Evolutionary conservation across 2,888 invertebrate genomes (phyloP).

Genomic region (Papilio demoleus): DNA sequence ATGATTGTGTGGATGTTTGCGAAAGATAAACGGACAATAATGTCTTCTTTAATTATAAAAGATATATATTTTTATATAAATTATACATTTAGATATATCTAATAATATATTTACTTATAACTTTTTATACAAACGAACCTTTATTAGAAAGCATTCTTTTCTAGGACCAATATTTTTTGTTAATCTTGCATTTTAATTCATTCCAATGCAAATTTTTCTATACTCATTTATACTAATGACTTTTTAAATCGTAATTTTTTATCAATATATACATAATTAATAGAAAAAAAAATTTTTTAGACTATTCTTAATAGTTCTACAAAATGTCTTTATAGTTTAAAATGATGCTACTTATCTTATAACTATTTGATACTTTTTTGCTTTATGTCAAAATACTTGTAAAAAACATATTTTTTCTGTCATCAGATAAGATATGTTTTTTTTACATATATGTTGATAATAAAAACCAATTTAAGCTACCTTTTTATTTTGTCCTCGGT

Average conservation of each 20-base stretch:
- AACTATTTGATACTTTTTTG: too few relatives aligned
- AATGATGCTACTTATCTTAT: constrained; percentile 1
- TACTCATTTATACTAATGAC: not conserved
- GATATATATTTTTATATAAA: constrained; percentile 39
- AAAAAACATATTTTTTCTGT: not conserved
- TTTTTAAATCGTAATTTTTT: constrained; percentile 7
- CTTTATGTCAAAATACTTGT: not conserved
- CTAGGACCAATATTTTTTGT: constrained; percentile 35
- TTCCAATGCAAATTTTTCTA: constrained; percentile 42
- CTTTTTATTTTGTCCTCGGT: not conserved
- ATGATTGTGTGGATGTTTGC: not conserved
- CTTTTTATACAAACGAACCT: constrained; percentile 22
- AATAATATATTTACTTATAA: constrained; percentile 24
- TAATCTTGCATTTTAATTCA: constrained; percentile 42
- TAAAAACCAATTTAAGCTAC: too few relatives aligned
- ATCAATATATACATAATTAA: not conserved
- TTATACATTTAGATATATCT: constrained; percentile 36
- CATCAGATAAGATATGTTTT: too few relatives aligned
- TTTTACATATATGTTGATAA: too few relatives aligned
- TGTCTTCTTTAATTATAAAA: constrained; percentile 30
- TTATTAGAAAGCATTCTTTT: constrained; percentile 34
- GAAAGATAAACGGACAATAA: constrained; percentile 35
- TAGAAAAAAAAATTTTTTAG: constrained; percentile 4
- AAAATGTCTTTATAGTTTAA: not conserved
- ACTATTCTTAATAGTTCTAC: not conserved